Evolutionary conservation across 2,888 invertebrate genomes (phyloP), one percentile per base, ranked within the genome.

Genomic region (Gerris lacustris): DNA sequence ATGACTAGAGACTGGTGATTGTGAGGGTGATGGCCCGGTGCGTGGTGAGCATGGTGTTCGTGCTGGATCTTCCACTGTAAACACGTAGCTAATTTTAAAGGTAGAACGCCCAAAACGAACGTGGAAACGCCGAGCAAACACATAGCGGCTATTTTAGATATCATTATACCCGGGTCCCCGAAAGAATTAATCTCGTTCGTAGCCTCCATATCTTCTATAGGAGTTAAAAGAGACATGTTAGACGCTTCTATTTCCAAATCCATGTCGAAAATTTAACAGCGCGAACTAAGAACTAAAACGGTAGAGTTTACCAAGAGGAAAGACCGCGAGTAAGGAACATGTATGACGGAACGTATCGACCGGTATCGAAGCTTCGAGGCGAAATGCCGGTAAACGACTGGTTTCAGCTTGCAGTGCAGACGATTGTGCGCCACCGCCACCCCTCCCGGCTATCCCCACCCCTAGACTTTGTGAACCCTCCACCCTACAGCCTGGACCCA

Each of bases 131-230:
- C 90, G 17, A 95, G 84, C 44, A 90, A 87, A 64, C 84, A 82
- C 88, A 94, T 91, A 1, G 94, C 87, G 6, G 90, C 86, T 31
- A 86, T 84, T 81, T 94, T 94, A 17, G 92, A 91, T 47, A 86
- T 76, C 31, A 89, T 79, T 7, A 88, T 47, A 43, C 70, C 72
- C 7, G 47, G 66, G 45, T 72, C 70, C 55, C 55, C 31, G 31
- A 31, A 55, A 11, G 55, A 15, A 9, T 11, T 55, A 5, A 15
- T 55, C 11, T 55, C 15, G 9, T 55, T 15, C 55, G 9, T 15
- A 55, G 9, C 15, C 15, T 55, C 55, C 55, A 55, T 55, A 9
- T 15, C 55, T 11, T 55, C 55, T 1, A 11, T 15, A 55, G 55
- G 11, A 55, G 55, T 15, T 2, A 55, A 5, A 31, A 31, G 31